Evolutionary conservation across 2,113 vertebrate genomes (phyloP), one percentile per base, ranked within the genome.

Genomic region (Phylloscopus trochilus): DNA sequence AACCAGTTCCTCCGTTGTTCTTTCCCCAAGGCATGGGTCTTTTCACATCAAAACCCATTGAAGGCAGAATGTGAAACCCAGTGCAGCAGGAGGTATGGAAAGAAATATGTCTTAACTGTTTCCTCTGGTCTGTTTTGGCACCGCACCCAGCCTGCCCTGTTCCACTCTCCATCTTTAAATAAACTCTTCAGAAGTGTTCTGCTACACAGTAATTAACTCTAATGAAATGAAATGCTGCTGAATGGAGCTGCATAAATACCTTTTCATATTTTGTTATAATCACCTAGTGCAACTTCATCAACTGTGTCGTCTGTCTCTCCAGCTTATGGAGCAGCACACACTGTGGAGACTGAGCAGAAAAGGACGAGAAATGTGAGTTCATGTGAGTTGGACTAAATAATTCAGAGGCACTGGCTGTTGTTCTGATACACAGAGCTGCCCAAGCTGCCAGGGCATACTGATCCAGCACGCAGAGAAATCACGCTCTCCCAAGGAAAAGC

Each of bases 371-470:
- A 77, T 47, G 23, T 21, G 55, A 93, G 95, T 95, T 93, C 87
- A 77, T 92, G 44, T 80, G 82, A 96, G 91, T 89, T 90, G 56
- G 78, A 94, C 35, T 96, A 90, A 96, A 97, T 97, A 93, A 95
- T 96, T 96, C 63, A 96, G 72, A 90, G 72, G 67, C 39, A 11
- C 75, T 66, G 67, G 55, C 70, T 73, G 66, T 80, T 70, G 23
- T 87, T 95, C 81, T 83, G 67, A 43, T 69, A 53, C 62, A 35
- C 49, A 37, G 73, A 41, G 49, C 47, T 70, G 53, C 49, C 44
- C 37, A 62, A 68, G 52, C 47, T n/a, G 76, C 91, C 28, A 31
- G 93, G 62, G 63, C 74, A 64, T 8, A 5, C 51, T 11, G 43
- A 70, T 60, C 49, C 87, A 75, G 84, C 95, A 92, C 1, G 28